A percentile compares a stretch with the other conserved stretches of the same genome.
phyloP scores from a whole-genome alignment of 2,797 vertebrate genomes.

The Agapornis canus region DNA sequence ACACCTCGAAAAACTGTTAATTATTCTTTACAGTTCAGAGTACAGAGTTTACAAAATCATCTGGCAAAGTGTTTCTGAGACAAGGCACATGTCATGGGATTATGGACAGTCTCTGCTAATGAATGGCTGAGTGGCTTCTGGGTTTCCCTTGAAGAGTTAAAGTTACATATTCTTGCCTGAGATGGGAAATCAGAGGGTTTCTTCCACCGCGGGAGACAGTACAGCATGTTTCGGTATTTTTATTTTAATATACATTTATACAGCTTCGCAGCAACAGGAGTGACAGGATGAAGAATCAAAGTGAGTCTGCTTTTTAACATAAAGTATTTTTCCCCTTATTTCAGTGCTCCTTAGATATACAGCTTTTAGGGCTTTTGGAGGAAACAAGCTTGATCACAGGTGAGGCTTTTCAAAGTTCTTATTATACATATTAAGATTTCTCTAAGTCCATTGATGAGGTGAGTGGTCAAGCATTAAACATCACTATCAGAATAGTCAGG shows the following conservation, averaged over 20 bases:
- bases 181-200: neutral
- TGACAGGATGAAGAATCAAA: neutral
- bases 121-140: neutral
- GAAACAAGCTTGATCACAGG: neutral
- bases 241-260: neutral
- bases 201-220: neutral
- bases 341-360: neutral
- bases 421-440: conserved; percentile 32
- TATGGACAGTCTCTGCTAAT: neutral
- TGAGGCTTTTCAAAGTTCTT: conserved; percentile 19
- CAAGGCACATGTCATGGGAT: neutral
- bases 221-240: neutral
- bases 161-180: neutral
- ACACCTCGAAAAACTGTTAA: neutral
- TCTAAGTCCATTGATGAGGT: neutral
- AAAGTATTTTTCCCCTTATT: neutral
- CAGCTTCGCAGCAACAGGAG: neutral
- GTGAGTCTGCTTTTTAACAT: neutral
- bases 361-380: neutral
- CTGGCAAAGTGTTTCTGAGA: neutral
- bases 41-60: neutral
- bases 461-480: neutral
- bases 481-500: conserved; percentile 14
- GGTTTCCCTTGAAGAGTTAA: neutral
- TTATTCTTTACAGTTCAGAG: neutral